Base-by-base conservation (phyloP, 2,797 vertebrate species). In the Pipistrellus pygmaeus region DNA sequence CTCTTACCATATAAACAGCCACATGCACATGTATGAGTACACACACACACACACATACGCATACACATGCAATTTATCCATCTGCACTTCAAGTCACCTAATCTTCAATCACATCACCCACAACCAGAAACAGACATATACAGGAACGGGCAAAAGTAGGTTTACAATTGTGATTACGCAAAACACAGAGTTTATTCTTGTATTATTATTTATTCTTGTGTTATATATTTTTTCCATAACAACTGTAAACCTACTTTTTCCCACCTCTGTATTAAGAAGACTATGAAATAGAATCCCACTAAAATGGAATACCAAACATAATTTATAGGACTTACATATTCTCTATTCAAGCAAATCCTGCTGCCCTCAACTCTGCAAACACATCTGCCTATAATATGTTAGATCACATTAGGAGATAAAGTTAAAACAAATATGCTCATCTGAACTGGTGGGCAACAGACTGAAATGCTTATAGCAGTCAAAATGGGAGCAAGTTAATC, bases 331-430 rank as follows among this genome's bases (percentile, higher is more conserved):
- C 57, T 86, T 86, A 77, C 9, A 89, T 23, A 69, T 83, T 80
- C 48, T 60, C 78, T 88, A n/a, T 44, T 86, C 72, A 91, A 72
- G 62, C 32, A 87, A 95, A 94, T 69, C 62, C 72, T 95, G 76
- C 9, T 72, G 15, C 15, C 35, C 62, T 82, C 87, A 86, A 87
- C 5, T 93, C 76, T 76, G 64, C 51, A 90, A 88, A 77, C 17
- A n/a, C 53, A 85, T 80, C 62, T 83, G 8, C 83, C 85, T 92
- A 32, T 76, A 80, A 71, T 41, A 91, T 66, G 44, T 57, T 8
- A 90, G 55, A 81, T 77, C 81, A 35, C 21, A 68, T 41, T 86
- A 84, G 82, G 20, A 94, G 46, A 92, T 94, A 80, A 91, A 93
- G 32, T 77, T 60, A 90, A 94, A 96, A 76, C 15, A 73, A 21